Evolutionary conservation across 2,113 vertebrate genomes (phyloP), one percentile per base, ranked within the genome.

Genomic region (Amblyopsis rosae): DNA sequence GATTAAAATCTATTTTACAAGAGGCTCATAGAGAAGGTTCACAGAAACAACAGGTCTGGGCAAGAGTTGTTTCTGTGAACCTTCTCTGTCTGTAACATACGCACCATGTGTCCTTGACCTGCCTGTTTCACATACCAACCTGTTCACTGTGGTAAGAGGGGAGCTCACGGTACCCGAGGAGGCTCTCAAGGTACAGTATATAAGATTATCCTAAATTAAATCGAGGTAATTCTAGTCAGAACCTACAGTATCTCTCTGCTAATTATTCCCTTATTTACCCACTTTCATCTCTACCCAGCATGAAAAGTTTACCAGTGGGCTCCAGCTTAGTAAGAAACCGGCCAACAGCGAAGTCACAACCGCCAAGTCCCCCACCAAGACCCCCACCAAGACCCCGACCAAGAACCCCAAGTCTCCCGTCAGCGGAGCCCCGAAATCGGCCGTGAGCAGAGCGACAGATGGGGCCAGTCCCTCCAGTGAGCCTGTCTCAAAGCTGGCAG

Each of bases 131-230:
- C 98, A 99, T 99, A 98, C 94, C 86, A 99, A 99, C 91, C 93
- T 98, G 83, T 99, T 99, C 89, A 98, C 96, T 77, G 98, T 98
- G 32, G 96, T 95, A 35, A 93, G 95, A 77, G 97, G 96, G 73
- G 96, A 99, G 85, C 94, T 99, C 83, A 95, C 95, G 49, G 98
- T 99, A 13, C 97, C 98, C 6, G 98, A 99, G 88, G 98, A 99
- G 89, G 98, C 98, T 65, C 93, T 99, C 68, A 98, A 98, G 95
- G 98, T 97, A 93, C 26, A 91, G 68, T 56, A 49, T 26, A 59
- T 12, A 56, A 8, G 49, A 26, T 26, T 26, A 26, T 26, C 1
- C 26, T 26, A 26, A 26, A 26, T 3, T 26, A 26, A 26, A 26
- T 2, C n/a, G n/a, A 19, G 2, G 26, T 26, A 1, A 26, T 26